phyloP scores from a whole-genome alignment of 2,113 vertebrate genomes.

The Sinocyclocheilus grahami region DNA sequence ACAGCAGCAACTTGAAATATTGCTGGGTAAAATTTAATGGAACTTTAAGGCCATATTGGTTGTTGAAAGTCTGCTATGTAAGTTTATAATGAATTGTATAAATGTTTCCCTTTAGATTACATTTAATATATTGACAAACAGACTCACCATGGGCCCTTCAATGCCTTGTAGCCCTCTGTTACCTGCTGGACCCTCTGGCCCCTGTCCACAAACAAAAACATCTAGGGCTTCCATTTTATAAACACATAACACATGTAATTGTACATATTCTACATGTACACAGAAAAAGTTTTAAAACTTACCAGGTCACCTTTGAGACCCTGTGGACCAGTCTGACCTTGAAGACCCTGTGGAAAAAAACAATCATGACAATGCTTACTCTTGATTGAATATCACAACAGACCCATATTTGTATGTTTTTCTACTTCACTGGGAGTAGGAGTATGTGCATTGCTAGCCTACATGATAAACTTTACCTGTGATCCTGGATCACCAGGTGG shows the following conservation, averaged over 20 bases:
- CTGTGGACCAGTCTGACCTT: constrained; percentile 67
- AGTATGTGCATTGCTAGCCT: not conserved
- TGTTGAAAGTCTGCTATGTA: not conserved
- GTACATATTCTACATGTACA: not conserved
- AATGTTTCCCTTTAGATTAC: not conserved
- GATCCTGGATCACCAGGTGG: constrained; percentile 68
- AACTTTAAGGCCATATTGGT: not conserved
- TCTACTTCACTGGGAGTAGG: not conserved
- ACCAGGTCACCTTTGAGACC: constrained; percentile 80
- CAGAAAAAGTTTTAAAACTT: constrained; percentile 51
- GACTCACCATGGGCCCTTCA: constrained; percentile 77
- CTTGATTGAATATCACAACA: not conserved
- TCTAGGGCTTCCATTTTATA: not conserved
- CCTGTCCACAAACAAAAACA: constrained; percentile 66
- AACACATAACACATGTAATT: not conserved
- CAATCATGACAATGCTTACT: not conserved
- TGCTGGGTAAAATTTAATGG: not conserved
- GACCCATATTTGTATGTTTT: not conserved
- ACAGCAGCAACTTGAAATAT: not conserved
- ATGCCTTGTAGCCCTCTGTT: constrained; percentile 72
- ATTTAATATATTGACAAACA: not conserved
- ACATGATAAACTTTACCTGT: constrained; percentile 67
- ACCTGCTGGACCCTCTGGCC: constrained; percentile 67
- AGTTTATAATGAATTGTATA: not conserved
- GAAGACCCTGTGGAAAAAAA: constrained; percentile 70